Conservation (phyloP, 2,113 vertebrate genomes). For the Emberiza fucata region DNA sequence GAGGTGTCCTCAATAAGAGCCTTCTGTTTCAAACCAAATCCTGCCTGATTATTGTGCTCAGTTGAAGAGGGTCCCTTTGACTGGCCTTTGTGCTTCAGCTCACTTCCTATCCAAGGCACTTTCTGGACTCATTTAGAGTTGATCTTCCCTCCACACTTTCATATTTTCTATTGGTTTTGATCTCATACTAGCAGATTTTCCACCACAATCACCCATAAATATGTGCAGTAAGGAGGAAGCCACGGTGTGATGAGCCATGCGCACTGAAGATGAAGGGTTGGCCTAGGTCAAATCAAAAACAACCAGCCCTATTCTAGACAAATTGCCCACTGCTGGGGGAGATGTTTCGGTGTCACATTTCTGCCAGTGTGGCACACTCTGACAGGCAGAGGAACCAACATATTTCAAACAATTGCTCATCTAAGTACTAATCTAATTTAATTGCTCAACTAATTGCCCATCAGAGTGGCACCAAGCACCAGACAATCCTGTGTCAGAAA, state of each 20-base stretch:
- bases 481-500: background rate
- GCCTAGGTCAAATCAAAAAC: background rate
- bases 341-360: background rate
- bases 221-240: background rate
- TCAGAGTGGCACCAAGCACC: background rate
- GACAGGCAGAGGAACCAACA: background rate
- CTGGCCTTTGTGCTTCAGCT: background rate
- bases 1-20: background rate
- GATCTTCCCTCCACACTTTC: background rate
- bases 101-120: background rate
- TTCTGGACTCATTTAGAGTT: background rate
- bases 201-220: background rate
- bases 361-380: background rate
- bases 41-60: background rate
- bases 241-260: fast-evolving
- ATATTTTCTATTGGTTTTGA: background rate
- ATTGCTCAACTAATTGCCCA: background rate
- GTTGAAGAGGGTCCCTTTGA: background rate
- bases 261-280: background rate
- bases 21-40: background rate
- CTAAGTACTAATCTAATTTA: background rate
- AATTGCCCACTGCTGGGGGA: background rate
- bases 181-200: background rate
- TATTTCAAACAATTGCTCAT: background rate
- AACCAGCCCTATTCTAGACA: background rate